These are phyloP conservation scores for Eriosoma lanigerum DNA, from an alignment of 1,140 invertebrate species.

Conservation along the genomic window DNA sequence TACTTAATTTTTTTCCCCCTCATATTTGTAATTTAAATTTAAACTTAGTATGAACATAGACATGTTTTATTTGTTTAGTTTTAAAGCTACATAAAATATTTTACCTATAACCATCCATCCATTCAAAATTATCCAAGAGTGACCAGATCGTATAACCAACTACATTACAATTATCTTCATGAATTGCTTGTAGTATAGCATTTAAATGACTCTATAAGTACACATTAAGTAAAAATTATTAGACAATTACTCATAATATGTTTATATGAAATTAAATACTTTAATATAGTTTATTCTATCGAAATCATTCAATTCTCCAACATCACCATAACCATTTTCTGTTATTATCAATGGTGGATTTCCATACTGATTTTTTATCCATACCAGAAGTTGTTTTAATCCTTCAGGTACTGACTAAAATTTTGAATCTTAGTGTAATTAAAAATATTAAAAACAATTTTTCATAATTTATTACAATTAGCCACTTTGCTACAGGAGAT, in stretches of 20 bases:
- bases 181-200: conserved; percentile 67
- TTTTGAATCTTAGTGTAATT: not conserved
- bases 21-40: no score
- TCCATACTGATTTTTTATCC: conserved; percentile 61
- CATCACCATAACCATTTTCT: conserved; percentile 62
- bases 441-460: not conserved
- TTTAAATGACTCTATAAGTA: conserved; percentile 65
- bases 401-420: conserved; percentile 58
- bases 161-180: conserved; percentile 68
- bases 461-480: conserved; percentile 29
- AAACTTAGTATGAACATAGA: no score
- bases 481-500: conserved; percentile 19
- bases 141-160: conserved; percentile 73
- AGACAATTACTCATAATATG: not conserved
- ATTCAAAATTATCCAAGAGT: conserved; percentile 80
- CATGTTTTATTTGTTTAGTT: no score
- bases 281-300: conserved; percentile 63
- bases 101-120: conserved; percentile 69
- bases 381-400: conserved; percentile 60
- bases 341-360: conserved; percentile 59
- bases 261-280: conserved; percentile 55
- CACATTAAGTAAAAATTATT: not conserved
- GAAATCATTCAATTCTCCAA: conserved; percentile 61
- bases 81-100: conserved; percentile 50
- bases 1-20: no score